Base-by-base conservation (phyloP, 2,888 invertebrate species). In the Trisateles emortualis region DNA sequence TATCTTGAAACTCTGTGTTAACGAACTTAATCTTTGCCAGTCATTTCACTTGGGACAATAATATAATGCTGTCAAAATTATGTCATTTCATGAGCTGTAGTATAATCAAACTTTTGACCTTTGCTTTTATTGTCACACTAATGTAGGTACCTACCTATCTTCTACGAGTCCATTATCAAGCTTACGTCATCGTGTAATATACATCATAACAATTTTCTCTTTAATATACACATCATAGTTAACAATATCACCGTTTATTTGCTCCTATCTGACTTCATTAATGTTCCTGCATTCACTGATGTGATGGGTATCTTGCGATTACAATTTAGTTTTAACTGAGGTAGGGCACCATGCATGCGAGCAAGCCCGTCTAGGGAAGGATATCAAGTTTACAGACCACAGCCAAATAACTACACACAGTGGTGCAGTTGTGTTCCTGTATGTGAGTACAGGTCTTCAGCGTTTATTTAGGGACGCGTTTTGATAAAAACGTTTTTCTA, bases 31-130 rank as follows among this genome's bases (percentile, higher is more conserved):
- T 49, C 40, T 43, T 45, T 55, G 42, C 1, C 32, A 42, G 4
- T 4, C 33, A 45, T n/a, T 22, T 42, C 48, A 19, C 2, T 26
- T 8, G 29, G 50, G 38, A 35, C 4, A 44, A 14, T 43, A 47
- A 29, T 22, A 14, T 43, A 47, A 29, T 22, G 24, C 35, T 60
- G 42, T 42, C 45, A 51, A 24, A 29, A 65, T 60, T 24, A 39
- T 42, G 45, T 22, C 29, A 43, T 38, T 44, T 32, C 46, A 49
- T 39, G 14, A 36, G 38, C 30, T 36, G 26, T 38, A 5, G 41
- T 40, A 5, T 48, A 29, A 36, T 38, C 35, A 33, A 35, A 65
- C 36, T 52, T 43, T 46, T 50, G 46, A 47, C 44, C 40, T 65
- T 13, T 14, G 19, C 9, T 35, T 40, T 55, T 42, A 47, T 55